Conservation (phyloP, 2,888 invertebrate species). For the Dryobota labecula region DNA sequence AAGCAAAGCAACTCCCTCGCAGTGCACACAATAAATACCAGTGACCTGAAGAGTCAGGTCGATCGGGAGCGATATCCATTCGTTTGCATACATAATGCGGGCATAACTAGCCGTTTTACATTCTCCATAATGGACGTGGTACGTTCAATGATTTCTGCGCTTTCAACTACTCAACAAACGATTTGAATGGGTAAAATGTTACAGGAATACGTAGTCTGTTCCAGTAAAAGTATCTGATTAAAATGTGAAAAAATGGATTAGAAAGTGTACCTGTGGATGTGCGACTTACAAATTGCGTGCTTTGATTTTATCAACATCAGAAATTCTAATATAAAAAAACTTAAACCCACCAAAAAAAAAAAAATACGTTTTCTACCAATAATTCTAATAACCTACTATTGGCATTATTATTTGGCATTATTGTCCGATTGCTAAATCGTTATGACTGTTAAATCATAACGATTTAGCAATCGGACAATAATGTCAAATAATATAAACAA, state of each 20-base stretch:
- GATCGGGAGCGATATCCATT: slow-evolving; percentile 51
- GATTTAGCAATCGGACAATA: too few species aligned
- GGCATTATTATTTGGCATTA: too few species aligned
- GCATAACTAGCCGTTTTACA: slow-evolving; percentile 34
- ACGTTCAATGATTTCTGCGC: slow-evolving; percentile 30
- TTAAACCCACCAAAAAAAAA: too few species aligned
- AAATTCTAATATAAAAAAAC: not conserved
- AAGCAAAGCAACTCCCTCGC: slow-evolving; percentile 29
- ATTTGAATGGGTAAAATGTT: not conserved
- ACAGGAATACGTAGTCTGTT: not conserved
- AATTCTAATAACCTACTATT: too few species aligned
- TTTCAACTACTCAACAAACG: slow-evolving; percentile 24
- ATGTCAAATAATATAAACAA: too few species aligned
- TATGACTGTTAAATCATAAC: too few species aligned
- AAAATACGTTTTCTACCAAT: too few species aligned
- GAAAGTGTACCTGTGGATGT: not conserved
- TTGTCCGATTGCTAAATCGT: too few species aligned
- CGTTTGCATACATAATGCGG: slow-evolving; percentile 55
- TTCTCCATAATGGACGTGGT: slow-evolving; percentile 4
- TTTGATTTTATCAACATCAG: not conserved
- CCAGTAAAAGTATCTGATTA: too few species aligned
- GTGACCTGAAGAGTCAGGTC: slow-evolving; percentile 62
- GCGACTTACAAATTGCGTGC: not conserved
- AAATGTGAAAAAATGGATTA: not conserved
- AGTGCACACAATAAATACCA: slow-evolving; percentile 56